These are phyloP conservation scores for Calonectris borealis DNA, from an alignment of 2,113 vertebrate species.

Conservation along the genomic window DNA sequence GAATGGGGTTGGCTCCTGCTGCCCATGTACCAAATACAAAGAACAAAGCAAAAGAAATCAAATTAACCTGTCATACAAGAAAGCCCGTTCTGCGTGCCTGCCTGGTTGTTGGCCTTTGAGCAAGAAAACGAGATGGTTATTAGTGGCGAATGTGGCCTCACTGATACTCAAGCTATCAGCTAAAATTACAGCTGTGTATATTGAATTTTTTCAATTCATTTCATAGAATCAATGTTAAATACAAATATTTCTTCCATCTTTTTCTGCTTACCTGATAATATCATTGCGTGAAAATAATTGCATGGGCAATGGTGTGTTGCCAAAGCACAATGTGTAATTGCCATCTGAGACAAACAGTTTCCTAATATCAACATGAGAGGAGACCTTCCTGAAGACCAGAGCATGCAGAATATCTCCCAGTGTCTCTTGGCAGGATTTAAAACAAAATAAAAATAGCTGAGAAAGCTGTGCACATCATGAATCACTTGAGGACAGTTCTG, in stretches of 20 bases:
- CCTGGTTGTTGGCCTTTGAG: neutral
- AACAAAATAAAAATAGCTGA: slow-evolving; percentile 28
- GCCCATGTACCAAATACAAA: neutral
- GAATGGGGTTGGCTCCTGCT: neutral
- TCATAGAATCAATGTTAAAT: neutral
- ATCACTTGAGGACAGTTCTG: slow-evolving; percentile 32
- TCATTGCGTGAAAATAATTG: neutral
- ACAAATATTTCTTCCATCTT: neutral
- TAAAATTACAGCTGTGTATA: neutral
- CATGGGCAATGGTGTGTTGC: neutral
- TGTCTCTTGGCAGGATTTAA: slow-evolving; percentile 30
- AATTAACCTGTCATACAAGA: neutral
- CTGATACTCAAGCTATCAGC: neutral
- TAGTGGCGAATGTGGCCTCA: neutral
- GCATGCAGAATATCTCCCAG: neutral
- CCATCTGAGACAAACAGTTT: neutral
- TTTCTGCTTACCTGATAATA: neutral
- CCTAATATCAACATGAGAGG: neutral
- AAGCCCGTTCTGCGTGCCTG: neutral
- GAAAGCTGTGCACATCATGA: slow-evolving; percentile 56
- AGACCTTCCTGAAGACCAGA: neutral
- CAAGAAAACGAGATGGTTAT: neutral
- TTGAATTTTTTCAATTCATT: neutral
- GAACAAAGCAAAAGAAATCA: neutral
- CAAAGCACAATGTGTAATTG: neutral